Conservation (phyloP, 2,113 vertebrate species). For the Passer montanus region DNA sequence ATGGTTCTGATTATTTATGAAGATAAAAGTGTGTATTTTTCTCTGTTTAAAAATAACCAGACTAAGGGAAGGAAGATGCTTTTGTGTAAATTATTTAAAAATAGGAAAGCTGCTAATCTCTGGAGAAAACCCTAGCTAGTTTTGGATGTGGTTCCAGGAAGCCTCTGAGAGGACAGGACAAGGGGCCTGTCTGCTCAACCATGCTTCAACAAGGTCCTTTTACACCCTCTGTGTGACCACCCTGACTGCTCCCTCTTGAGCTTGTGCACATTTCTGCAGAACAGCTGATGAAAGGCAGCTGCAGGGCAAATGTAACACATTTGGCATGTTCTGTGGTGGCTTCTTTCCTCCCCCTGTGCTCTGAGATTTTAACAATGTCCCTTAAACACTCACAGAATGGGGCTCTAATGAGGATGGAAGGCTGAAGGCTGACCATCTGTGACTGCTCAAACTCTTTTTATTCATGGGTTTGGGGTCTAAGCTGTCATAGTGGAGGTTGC, state of each 20-base stretch:
- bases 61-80: conserved; percentile 17
- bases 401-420: not conserved
- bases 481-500: not conserved
- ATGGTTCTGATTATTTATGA: conserved; percentile 62
- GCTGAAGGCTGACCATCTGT: not conserved
- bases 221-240: not conserved
- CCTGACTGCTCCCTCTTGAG: not conserved
- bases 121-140: not conserved
- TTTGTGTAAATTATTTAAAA: conserved; percentile 48
- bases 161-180: not conserved
- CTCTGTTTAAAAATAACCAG: conserved; percentile 32
- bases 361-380: not conserved
- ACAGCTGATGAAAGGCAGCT: conserved; percentile 17
- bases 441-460: not conserved
- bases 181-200: not conserved
- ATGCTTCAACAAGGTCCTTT: accelerated
- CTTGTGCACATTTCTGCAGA: not conserved
- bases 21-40: conserved; percentile 42
- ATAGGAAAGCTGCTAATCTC: conserved; percentile 33
- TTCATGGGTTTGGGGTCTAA: not conserved
- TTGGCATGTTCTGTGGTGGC: not conserved
- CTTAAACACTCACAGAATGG: not conserved
- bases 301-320: not conserved
- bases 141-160: not conserved
- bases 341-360: not conserved